These are phyloP conservation scores for Ochropleura plecta DNA, from an alignment of 2,888 invertebrate genomes.

Conservation along the genomic window DNA sequence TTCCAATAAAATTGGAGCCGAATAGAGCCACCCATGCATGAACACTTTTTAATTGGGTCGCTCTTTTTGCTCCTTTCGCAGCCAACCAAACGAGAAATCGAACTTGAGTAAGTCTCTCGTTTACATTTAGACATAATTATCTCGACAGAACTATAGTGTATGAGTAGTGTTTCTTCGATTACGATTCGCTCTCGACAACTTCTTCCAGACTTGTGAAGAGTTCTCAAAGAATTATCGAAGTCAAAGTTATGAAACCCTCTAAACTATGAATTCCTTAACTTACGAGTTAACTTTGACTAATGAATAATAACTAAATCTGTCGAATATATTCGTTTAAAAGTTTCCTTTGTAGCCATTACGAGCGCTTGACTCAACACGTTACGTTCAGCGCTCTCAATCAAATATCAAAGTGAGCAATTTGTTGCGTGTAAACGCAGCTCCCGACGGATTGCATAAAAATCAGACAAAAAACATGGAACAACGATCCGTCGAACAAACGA, in stretches of 20 bases:
- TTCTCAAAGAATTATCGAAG: slow-evolving; percentile 60
- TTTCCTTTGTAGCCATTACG: slow-evolving; percentile 33
- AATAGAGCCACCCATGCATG: slow-evolving; percentile 88
- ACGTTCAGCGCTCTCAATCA: slow-evolving; percentile 75
- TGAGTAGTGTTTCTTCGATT: slow-evolving; percentile 23
- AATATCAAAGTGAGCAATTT: slow-evolving; percentile 86
- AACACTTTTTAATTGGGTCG: slow-evolving; percentile 90
- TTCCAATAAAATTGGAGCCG: slow-evolving; percentile 88
- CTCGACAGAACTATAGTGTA: slow-evolving; percentile 23
- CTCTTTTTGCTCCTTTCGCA: slow-evolving; percentile 85
- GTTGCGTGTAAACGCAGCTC: slow-evolving; percentile 84
- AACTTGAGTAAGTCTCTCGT: slow-evolving; percentile 79
- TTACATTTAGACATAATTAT: slow-evolving; percentile 58
- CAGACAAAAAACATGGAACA: slow-evolving; percentile 83
- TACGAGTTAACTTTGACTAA: slow-evolving; percentile 47
- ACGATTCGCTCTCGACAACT: slow-evolving; percentile 44
- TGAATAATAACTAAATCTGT: slow-evolving; percentile 25
- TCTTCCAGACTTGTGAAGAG: slow-evolving; percentile 30
- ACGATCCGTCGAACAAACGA: slow-evolving; percentile 82
- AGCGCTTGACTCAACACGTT: slow-evolving; percentile 47
- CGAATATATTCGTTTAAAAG: slow-evolving; percentile 36
- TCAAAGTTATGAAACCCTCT: slow-evolving; percentile 50
- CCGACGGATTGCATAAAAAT: slow-evolving; percentile 85
- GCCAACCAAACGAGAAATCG: slow-evolving; percentile 83
- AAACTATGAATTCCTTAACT: slow-evolving; percentile 57